These are phyloP conservation scores for Ornithoptera priamus DNA, from an alignment of 2,888 invertebrate species.

Conservation along the genomic window DNA sequence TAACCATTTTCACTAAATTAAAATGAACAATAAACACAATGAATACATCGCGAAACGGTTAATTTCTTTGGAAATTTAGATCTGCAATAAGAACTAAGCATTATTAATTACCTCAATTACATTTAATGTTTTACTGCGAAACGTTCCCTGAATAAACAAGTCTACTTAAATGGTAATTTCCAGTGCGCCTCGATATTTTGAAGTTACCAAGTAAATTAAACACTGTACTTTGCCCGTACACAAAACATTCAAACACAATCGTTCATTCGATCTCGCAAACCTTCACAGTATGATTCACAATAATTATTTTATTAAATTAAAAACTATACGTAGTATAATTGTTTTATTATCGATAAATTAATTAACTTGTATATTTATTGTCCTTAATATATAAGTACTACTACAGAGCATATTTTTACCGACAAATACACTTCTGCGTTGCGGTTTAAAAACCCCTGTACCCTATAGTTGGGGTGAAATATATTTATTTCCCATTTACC, in stretches of 20 bases:
- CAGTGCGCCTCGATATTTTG: conserved; percentile 13
- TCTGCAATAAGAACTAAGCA: conserved; percentile 22
- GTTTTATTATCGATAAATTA: no score
- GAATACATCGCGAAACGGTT: neutral
- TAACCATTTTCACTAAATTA: neutral
- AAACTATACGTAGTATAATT: no score
- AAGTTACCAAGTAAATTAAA: conserved; percentile 13
- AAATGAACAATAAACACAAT: neutral
- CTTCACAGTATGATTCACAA: neutral
- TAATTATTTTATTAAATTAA: no score
- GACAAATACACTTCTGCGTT: no score
- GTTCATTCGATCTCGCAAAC: neutral
- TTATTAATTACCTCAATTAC: conserved; percentile 24
- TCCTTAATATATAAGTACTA: no score
- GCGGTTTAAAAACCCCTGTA: no score
- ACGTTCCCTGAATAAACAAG: conserved; percentile 24
- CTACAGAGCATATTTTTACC: no score
- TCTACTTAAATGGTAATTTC: conserved; percentile 20
- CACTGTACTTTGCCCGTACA: neutral
- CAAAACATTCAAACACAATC: neutral
- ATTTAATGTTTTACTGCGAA: conserved; percentile 20
- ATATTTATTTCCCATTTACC: no score
- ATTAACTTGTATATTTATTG: no score
- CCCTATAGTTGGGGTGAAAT: no score
- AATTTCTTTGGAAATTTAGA: conserved; percentile 3